Evolutionary conservation across 2,797 vertebrate genomes (phyloP).

Genomic region (Tenualosa thibaudeaui): DNA sequence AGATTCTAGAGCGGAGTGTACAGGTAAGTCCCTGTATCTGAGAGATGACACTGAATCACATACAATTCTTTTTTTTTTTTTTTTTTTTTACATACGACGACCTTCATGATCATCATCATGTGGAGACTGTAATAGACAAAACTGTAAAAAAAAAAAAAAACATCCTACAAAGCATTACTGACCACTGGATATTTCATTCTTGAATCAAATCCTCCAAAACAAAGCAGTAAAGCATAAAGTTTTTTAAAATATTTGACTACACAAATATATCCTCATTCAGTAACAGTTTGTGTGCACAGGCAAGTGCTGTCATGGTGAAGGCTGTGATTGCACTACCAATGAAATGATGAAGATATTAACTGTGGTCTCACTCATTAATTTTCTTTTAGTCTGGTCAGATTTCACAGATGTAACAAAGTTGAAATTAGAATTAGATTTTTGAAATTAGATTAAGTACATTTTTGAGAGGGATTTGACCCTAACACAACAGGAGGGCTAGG

Average conservation of each 20-base stretch:
- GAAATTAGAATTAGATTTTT: too few relatives aligned
- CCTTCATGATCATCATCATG: conserved; percentile 27
- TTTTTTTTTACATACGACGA: not conserved
- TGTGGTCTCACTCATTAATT: too few relatives aligned
- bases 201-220: not conserved
- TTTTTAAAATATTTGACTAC: not conserved
- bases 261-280: not conserved
- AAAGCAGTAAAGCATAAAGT: conserved; percentile 27
- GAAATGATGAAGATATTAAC: not conserved
- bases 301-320: conserved; percentile 44
- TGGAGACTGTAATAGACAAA: conserved; percentile 8
- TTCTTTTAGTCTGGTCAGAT: too few relatives aligned
- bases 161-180: conserved; percentile 34
- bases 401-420: too few relatives aligned
- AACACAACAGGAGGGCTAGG: too few relatives aligned
- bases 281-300: conserved; percentile 13
- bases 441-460: too few relatives aligned
- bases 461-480: too few relatives aligned
- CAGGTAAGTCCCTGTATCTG: too few relatives aligned
- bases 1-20: too few relatives aligned
- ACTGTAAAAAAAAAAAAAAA: conserved; percentile 30
- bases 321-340: not conserved
- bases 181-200: conserved; percentile 39
- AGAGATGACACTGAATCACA: too few relatives aligned
- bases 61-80: not conserved